phyloP scores from a whole-genome alignment of 2,797 vertebrate genomes.

The Rhinella marina region DNA sequence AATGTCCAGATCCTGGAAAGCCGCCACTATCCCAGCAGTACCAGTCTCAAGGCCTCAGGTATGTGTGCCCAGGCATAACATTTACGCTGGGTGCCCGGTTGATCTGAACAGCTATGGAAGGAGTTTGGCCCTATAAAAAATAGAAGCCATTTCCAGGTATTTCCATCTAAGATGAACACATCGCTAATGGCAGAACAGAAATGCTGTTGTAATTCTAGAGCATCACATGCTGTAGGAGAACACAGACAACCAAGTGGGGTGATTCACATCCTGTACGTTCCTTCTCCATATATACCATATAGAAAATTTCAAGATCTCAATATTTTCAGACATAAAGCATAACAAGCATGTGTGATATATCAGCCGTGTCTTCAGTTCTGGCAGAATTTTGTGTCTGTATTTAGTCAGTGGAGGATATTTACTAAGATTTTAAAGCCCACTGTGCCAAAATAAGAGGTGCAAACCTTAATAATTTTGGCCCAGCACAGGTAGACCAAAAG shows the following conservation, averaged over 20 bases:
- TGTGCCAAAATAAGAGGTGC: no score
- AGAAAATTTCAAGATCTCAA: no score
- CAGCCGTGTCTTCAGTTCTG: no score
- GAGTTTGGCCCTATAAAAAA: background rate
- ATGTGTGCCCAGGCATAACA: background rate
- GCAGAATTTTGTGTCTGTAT: no score
- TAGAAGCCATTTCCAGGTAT: background rate
- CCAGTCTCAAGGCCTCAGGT: constrained; percentile 1
- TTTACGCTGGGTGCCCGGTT: background rate
- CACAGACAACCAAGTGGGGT: background rate
- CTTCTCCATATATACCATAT: no score
- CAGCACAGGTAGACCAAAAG: no score
- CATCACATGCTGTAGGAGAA: background rate
- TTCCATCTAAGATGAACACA: background rate
- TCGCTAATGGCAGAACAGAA: background rate
- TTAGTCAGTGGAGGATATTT: no score
- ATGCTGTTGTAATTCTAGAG: background rate
- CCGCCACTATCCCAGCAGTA: background rate
- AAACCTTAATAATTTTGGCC: no score
- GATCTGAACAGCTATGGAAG: background rate
- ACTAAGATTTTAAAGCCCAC: no score
- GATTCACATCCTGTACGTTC: background rate
- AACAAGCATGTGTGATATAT: no score
- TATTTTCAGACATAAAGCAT: no score
- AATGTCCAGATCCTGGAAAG: background rate